A percentile compares a stretch with the other conserved stretches of the same genome.
These are phyloP conservation scores for Arge pagana DNA, from an alignment of 2,888 invertebrate genomes.

Conservation along the genomic window DNA sequence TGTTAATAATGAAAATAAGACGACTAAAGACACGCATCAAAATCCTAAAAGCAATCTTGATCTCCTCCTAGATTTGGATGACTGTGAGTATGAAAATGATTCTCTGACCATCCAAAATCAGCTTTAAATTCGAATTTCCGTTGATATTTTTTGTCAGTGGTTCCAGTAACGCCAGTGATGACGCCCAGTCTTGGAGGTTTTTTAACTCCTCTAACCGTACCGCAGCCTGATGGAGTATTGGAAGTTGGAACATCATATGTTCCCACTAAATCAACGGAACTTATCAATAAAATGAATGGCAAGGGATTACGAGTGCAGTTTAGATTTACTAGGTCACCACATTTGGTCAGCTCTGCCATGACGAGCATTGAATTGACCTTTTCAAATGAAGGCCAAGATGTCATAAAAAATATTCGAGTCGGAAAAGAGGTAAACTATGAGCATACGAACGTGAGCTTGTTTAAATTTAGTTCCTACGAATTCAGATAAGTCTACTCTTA, in stretches of 20 bases:
- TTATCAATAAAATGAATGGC: constrained; percentile 74
- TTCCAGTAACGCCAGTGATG: constrained; percentile 73
- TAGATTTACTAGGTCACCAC: constrained; percentile 78
- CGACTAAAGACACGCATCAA: constrained; percentile 54
- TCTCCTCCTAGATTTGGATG: constrained; percentile 80
- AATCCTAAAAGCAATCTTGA: constrained; percentile 74
- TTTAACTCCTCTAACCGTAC: constrained; percentile 66
- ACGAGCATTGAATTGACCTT: constrained; percentile 80
- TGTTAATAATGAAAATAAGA: constrained; percentile 42
- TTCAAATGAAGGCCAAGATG: constrained; percentile 71
- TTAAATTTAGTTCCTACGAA: no score
- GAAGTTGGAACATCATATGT: constrained; percentile 65
- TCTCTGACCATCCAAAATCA: background rate
- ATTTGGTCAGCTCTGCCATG: constrained; percentile 82
- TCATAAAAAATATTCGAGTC: constrained; percentile 71
- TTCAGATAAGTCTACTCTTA: no score
- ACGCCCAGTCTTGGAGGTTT: constrained; percentile 83
- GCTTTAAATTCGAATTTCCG: background rate
- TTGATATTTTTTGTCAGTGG: constrained; percentile 55
- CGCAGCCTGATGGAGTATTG: constrained; percentile 48
- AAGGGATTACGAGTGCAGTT: constrained; percentile 69
- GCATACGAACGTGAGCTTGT: no score
- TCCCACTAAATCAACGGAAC: constrained; percentile 65
- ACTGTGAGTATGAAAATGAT: constrained; percentile 59
- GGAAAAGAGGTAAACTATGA: constrained; percentile 73